These are phyloP conservation scores for Zaprionus ghesquierei DNA, from an alignment of 1,140 invertebrate species.

Conservation along the genomic window DNA sequence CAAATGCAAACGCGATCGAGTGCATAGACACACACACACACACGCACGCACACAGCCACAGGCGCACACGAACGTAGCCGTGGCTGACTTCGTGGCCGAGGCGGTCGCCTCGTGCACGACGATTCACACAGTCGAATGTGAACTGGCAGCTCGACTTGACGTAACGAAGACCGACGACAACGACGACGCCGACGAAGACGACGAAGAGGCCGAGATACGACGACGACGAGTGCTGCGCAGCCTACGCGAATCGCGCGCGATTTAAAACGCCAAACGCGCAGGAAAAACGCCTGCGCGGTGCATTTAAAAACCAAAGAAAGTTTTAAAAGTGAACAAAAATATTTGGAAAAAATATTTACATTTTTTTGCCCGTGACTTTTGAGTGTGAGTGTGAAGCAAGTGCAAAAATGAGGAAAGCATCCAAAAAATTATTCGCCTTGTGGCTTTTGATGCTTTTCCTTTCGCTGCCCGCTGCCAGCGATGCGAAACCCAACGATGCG, in stretches of 20 bases:
- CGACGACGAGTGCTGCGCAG: background rate
- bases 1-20: conserved; percentile 39
- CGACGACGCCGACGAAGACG: conserved; percentile 18
- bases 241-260: background rate
- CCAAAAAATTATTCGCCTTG: background rate
- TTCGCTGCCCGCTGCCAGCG: background rate
- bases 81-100: conserved; percentile 43
- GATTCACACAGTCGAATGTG: conserved; percentile 72
- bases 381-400: background rate
- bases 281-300: conserved; percentile 59
- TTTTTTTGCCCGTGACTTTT: too few relatives aligned
- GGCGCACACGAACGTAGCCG: conserved; percentile 13
- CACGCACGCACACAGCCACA: background rate
- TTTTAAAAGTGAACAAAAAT: background rate
- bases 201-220: conserved; percentile 39
- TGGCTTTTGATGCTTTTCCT: background rate
- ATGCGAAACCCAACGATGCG: too few relatives aligned
- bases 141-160: conserved; percentile 75
- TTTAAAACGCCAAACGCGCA: background rate
- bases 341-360: background rate
- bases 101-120: conserved; percentile 33
- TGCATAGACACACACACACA: conserved; percentile 11
- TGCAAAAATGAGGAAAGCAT: background rate
- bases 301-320: conserved; percentile 5
- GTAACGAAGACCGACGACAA: conserved; percentile 42